Conservation (phyloP, 2,113 vertebrate species). For the Lepidothrix coronata region DNA sequence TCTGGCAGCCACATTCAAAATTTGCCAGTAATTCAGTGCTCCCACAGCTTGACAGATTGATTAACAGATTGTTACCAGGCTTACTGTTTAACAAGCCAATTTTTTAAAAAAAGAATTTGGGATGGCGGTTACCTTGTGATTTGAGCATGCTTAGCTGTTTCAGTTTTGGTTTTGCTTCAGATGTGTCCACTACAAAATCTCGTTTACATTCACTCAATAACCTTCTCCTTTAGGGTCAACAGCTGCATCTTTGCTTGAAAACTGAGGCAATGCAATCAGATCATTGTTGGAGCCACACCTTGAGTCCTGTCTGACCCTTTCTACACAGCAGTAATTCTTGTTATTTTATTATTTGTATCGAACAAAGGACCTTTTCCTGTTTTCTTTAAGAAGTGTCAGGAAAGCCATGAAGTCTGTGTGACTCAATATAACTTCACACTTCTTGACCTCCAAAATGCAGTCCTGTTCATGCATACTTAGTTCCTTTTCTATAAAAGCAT, state of each 20-base stretch:
- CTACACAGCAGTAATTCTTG: not conserved
- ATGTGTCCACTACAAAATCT: not conserved
- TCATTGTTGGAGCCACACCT: not conserved
- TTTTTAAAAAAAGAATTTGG: not conserved
- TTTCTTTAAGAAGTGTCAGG: not conserved
- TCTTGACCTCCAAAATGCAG: not conserved
- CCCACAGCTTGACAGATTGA: slow-evolving; percentile 55
- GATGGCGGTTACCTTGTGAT: slow-evolving; percentile 23
- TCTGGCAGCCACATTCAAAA: slow-evolving; percentile 16
- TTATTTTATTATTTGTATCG: not conserved
- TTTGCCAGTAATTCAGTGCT: slow-evolving; percentile 37
- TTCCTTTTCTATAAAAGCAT: not conserved
- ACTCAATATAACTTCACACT: not conserved
- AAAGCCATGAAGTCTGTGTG: not conserved
- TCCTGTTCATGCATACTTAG: not conserved
- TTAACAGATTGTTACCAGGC: slow-evolving; percentile 58
- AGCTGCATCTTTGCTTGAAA: not conserved
- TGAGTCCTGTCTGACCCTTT: not conserved
- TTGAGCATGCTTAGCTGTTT: not conserved
- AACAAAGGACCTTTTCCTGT: not conserved
- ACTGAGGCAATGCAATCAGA: not conserved
- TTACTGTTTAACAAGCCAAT: slow-evolving; percentile 24
- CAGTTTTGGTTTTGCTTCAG: not conserved
- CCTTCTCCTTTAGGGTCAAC: not conserved
- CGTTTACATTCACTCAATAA: not conserved